A percentile compares a stretch with the other conserved stretches of the same genome.
phyloP scores from a whole-genome alignment of 2,797 vertebrate genomes.

The Euthynnus affinis region DNA sequence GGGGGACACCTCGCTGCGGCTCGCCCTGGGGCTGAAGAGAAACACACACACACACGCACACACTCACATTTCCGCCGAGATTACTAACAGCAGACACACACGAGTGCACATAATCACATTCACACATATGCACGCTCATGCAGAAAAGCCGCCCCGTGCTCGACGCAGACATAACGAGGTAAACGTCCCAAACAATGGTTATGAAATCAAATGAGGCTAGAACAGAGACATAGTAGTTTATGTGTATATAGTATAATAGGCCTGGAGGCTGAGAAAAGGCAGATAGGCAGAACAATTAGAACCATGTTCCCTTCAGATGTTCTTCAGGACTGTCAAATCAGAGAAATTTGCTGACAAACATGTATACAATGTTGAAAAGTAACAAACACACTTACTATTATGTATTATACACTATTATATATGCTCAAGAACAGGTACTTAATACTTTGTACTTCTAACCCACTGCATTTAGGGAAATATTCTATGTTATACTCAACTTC shows the following conservation, averaged over 20 bases:
- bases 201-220: conserved; percentile 55
- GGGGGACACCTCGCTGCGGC: conserved; percentile 55
- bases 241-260: conserved; percentile 6
- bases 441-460: neutral
- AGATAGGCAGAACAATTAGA: neutral
- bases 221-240: conserved; percentile 9
- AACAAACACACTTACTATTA: neutral
- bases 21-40: conserved; percentile 60
- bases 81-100: conserved; percentile 68
- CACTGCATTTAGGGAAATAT: neutral
- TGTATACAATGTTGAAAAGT: neutral
- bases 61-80: conserved; percentile 60
- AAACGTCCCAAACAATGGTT: conserved; percentile 60
- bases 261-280: conserved; percentile 2
- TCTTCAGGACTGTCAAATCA: neutral
- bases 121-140: conserved; percentile 71
- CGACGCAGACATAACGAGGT: conserved; percentile 65
- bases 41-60: conserved; percentile 51
- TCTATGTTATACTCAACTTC: neutral
- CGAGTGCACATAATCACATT: conserved; percentile 62
- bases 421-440: neutral
- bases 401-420: neutral
- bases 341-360: neutral
- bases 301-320: neutral
- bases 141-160: conserved; percentile 61